A percentile compares a stretch with the other conserved stretches of the same genome.
Evolutionary conservation across 2,888 invertebrate genomes (phyloP).

Genomic region (Hypercompe scribonia): DNA sequence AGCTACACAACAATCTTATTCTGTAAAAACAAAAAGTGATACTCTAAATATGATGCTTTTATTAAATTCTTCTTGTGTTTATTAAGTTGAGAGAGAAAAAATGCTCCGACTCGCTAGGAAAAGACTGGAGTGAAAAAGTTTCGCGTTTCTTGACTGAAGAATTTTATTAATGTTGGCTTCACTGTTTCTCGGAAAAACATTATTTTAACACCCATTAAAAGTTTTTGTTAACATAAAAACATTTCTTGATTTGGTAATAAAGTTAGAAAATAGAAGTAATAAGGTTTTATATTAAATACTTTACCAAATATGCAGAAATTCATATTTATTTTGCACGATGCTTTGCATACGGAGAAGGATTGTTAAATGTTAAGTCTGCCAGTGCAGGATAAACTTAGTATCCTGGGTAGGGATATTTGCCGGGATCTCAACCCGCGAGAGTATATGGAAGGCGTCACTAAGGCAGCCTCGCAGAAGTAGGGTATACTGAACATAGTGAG

Average conservation of each 20-base stretch:
- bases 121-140: conserved; percentile 71
- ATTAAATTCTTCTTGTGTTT: conserved; percentile 83
- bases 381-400: too few relatives aligned
- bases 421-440: too few relatives aligned
- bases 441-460: too few relatives aligned
- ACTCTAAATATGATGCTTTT: conserved; percentile 77
- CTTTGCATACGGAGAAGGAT: not conserved
- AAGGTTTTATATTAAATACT: not conserved
- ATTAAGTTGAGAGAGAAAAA: conserved; percentile 73
- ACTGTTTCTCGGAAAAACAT: conserved; percentile 69
- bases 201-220: conserved; percentile 64
- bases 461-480: too few relatives aligned
- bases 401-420: too few relatives aligned
- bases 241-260: conserved; percentile 38
- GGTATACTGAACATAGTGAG: too few relatives aligned
- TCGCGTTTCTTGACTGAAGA: conserved; percentile 74
- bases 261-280: not conserved
- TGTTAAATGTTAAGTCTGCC: too few relatives aligned
- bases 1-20: conserved; percentile 50
- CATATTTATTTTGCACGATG: not conserved
- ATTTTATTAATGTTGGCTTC: conserved; percentile 79
- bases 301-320: not conserved
- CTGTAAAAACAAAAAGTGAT: conserved; percentile 57
- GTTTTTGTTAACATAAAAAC: conserved; percentile 49
- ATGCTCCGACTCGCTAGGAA: conserved; percentile 68